Percentiles rank a stretch among this genome's conserved stretches.
phyloP scores from a whole-genome alignment of 53 echinoderm and acorn worm genomes.

The Echinometra lucunter region DNA sequence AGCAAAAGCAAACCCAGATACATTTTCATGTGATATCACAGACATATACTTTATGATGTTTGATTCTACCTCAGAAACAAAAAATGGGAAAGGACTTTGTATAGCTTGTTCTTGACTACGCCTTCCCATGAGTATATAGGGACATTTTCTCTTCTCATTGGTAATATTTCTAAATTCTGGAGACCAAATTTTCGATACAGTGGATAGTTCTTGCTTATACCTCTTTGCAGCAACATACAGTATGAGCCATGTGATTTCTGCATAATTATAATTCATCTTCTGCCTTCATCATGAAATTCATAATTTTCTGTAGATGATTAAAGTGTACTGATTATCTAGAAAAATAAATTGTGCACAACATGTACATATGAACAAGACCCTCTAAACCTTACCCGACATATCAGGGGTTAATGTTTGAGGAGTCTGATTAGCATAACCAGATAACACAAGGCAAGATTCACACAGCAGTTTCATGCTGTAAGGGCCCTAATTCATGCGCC shows the following conservation, averaged over 20 bases:
- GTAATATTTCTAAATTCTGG: background rate
- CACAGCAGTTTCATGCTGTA: too few species aligned
- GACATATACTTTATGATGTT: too few species aligned
- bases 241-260: background rate
- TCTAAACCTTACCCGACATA: too few species aligned
- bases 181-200: background rate
- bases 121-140: background rate
- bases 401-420: too few species aligned
- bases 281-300: background rate
- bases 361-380: too few species aligned
- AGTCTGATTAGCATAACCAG: too few species aligned
- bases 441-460: too few species aligned
- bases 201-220: background rate
- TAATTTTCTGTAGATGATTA: background rate
- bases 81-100: background rate
- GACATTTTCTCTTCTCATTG: background rate
- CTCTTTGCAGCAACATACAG: background rate
- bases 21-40: background rate
- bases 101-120: background rate
- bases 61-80: constrained; percentile 33
- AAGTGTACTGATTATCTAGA: too few species aligned
- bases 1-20: background rate
- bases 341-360: too few species aligned
- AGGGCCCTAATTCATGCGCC: too few species aligned
- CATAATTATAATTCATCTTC: background rate